Base-by-base conservation (phyloP, 2,113 vertebrate genomes). In the Cygnus buccinator region DNA sequence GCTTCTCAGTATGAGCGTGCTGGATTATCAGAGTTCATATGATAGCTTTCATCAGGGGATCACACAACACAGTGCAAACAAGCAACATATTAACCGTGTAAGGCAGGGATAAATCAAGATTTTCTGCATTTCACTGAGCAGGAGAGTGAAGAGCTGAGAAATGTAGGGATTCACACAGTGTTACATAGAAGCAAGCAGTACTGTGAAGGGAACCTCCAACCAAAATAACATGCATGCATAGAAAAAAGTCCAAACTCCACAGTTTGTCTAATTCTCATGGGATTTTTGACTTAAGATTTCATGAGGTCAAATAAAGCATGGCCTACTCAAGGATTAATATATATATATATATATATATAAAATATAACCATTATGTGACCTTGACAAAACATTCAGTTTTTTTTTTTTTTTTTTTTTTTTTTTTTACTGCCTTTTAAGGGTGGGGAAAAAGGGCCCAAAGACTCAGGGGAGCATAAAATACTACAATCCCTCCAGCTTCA, bases 321-420 rank as follows among this genome's bases (percentile, higher is more conserved):
- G 66, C 57, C 77, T 94, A 44, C 73, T 87, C 55, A 92, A 91
- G 77, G 54, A 91, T 89, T 84, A 43, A 87, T 70, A 91, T 96
- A 44, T 44, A 44, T 18, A 44, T 16, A 20, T 46, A 46, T 4
- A 19, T 8, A 46, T 46, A 19, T 19, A 46, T 20, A 20, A 10
- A 86, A 85, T 58, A 67, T 89, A 91, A 91, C 83, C 72, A 93
- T 33, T 61, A 5, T 50, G 77, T 83, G 74, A 95, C 89, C 86
- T 75, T 94, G 90, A 54, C 62, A 93, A 48, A 48, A 22, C 46
- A 21, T 48, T 46, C 18, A 20, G 19, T 46, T 46, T 46, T 46
- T 20, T 46, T 46, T 46, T 46, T 46, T 46, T 46, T 46, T 19
- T 46, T 44, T 41, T 41, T 41, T 5, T 41, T 13, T 15, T 43